Evolutionary conservation across 2,113 vertebrate genomes (phyloP).

Genomic region (Sphyrna mokarran): DNA sequence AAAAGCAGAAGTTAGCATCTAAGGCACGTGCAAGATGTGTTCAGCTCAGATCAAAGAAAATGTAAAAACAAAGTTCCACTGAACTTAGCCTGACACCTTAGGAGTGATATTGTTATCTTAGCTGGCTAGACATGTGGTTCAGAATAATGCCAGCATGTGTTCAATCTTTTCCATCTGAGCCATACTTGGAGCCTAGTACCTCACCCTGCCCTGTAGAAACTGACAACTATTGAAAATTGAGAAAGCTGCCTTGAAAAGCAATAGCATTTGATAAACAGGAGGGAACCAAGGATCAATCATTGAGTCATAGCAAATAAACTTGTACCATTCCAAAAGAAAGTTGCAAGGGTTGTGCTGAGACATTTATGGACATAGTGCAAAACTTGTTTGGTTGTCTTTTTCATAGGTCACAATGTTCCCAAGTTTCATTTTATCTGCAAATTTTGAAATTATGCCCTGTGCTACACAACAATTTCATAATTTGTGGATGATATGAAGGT

Average conservation of each 20-base stretch:
- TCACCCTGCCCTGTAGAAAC: not conserved
- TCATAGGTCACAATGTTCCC: too few relatives aligned
- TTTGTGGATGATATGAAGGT: too few relatives aligned
- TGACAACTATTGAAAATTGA: not conserved
- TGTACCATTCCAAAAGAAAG: not conserved
- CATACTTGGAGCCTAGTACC: not conserved
- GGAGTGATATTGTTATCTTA: not conserved
- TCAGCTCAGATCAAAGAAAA: too few relatives aligned
- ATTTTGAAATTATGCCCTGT: too few relatives aligned
- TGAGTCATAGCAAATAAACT: not conserved
- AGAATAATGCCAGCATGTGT: not conserved
- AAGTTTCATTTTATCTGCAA: too few relatives aligned
- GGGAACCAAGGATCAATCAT: not conserved
- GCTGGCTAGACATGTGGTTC: not conserved
- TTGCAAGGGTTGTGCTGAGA: not conserved
- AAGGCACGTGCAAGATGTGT: too few relatives aligned
- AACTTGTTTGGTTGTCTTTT: too few relatives aligned
- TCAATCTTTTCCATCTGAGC: not conserved
- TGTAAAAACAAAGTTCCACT: too few relatives aligned
- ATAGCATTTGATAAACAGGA: not conserved
- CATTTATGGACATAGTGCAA: not conserved
- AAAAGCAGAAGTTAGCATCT: too few relatives aligned
- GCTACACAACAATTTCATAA: too few relatives aligned
- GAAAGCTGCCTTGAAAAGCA: too few relatives aligned
- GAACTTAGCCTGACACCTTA: too few relatives aligned